Evolutionary conservation across 1,140 invertebrate genomes (phyloP).

Genomic region (Leptestheria dahalacensis): DNA sequence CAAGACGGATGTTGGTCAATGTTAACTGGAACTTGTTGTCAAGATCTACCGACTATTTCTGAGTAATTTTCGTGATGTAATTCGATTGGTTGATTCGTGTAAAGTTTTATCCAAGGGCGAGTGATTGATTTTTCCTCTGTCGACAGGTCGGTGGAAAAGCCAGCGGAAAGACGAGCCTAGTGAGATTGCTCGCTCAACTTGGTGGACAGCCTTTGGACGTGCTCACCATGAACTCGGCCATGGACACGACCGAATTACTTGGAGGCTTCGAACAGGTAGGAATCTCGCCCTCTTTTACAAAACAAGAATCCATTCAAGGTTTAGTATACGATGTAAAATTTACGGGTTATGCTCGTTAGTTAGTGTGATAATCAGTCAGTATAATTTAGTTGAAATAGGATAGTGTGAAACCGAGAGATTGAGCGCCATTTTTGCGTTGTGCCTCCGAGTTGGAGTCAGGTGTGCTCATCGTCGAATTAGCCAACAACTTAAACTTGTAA

Average conservation of each 20-base stretch:
- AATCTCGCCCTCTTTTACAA: conserved; percentile 14
- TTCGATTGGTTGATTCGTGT: too few relatives aligned
- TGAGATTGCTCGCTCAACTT: conserved; percentile 59
- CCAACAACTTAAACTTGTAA: too few relatives aligned
- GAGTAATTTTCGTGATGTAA: too few relatives aligned
- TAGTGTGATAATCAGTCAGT: background rate
- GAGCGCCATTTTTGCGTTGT: too few relatives aligned
- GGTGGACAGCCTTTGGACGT: conserved; percentile 55
- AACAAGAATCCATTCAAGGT: background rate
- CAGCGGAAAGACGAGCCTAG: conserved; percentile 65
- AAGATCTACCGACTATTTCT: too few relatives aligned
- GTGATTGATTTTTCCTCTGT: too few relatives aligned
- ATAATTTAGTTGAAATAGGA: background rate
- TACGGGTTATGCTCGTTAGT: background rate
- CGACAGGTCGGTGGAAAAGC: conserved; percentile 59
- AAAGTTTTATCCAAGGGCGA: too few relatives aligned
- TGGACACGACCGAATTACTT: conserved; percentile 87
- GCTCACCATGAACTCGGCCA: conserved; percentile 75
- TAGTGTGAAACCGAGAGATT: too few relatives aligned
- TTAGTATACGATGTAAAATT: background rate
- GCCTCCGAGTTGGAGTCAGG: too few relatives aligned
- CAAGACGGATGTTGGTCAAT: too few relatives aligned
- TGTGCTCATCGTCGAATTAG: too few relatives aligned
- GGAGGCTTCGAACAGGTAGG: conserved; percentile 91
- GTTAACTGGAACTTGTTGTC: too few relatives aligned